Conservation (phyloP, 2,888 invertebrate genomes). For the Deroplatys truncata region DNA sequence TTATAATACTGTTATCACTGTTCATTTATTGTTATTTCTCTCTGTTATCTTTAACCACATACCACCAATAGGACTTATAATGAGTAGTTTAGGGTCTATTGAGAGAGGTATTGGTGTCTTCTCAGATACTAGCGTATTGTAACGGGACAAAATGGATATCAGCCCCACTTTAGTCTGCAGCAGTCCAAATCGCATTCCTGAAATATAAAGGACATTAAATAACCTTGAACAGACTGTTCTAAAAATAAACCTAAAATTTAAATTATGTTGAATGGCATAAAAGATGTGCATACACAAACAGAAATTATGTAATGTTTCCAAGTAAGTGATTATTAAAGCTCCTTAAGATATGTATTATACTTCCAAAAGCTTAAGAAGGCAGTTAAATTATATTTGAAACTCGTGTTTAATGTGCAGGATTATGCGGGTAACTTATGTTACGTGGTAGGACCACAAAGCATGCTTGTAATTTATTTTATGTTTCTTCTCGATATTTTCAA, state of each 20-base stretch:
- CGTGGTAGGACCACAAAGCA: no score
- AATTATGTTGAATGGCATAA: no score
- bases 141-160: constrained; percentile 37
- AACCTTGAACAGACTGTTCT: no score
- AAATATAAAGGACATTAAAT: constrained; percentile 16
- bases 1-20: not conserved
- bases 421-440: no score
- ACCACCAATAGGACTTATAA: constrained; percentile 29
- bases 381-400: no score
- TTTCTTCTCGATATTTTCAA: no score
- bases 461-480: no score
- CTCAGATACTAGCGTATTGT: constrained; percentile 34
- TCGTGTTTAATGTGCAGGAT: no score
- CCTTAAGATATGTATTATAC: not conserved
- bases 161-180: constrained; percentile 40
- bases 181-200: constrained; percentile 40
- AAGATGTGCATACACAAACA: no score
- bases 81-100: constrained; percentile 30
- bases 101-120: constrained; percentile 33
- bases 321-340: not conserved
- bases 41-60: constrained; percentile 34
- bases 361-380: no score
- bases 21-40: not conserved
- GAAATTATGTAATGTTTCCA: no score
- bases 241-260: no score